Conservation (phyloP, 2,797 vertebrate species). For the Fundulus diaphanus region DNA sequence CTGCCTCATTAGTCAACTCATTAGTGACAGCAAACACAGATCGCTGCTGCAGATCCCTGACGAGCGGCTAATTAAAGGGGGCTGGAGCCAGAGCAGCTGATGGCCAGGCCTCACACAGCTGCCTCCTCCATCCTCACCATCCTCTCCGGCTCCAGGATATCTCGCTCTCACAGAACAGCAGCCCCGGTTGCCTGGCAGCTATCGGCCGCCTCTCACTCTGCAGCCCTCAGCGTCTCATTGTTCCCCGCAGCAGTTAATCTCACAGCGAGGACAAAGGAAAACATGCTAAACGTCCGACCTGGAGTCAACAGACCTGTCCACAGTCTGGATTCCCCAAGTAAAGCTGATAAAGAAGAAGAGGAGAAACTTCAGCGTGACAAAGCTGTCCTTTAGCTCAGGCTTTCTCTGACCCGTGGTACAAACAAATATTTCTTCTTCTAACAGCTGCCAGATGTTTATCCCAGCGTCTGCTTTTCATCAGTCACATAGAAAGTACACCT, state of each 20-base stretch:
- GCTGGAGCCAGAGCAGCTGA: constrained; percentile 71
- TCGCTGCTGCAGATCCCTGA: constrained; percentile 86
- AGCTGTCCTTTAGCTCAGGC: too few species aligned
- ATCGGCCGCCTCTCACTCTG: constrained; percentile 61
- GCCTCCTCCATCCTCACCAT: constrained; percentile 48
- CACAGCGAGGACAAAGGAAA: constrained; percentile 41
- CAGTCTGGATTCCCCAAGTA: constrained; percentile 50
- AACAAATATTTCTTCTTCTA: not conserved
- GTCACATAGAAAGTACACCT: too few species aligned
- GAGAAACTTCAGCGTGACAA: too few species aligned
- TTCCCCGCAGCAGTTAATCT: constrained; percentile 57
- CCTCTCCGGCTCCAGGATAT: constrained; percentile 1
- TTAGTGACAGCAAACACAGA: constrained; percentile 90
- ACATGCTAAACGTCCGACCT: constrained; percentile 38
- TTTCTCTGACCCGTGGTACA: too few species aligned
- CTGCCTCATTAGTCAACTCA: constrained; percentile 95
- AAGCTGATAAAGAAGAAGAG: constrained; percentile 30
- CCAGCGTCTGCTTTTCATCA: not conserved
- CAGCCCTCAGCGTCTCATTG: constrained; percentile 50
- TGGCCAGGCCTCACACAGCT: constrained; percentile 85
- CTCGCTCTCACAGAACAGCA: constrained; percentile 13
- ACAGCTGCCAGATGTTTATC: not conserved
- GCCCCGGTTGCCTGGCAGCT: constrained; percentile 74
- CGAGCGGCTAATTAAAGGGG: constrained; percentile 88
- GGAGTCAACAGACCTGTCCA: constrained; percentile 57